Percentiles rank a stretch among this genome's conserved stretches.
These are phyloP conservation scores for Eremophila alpestris DNA, from an alignment of 2,797 vertebrate species.

Conservation along the genomic window DNA sequence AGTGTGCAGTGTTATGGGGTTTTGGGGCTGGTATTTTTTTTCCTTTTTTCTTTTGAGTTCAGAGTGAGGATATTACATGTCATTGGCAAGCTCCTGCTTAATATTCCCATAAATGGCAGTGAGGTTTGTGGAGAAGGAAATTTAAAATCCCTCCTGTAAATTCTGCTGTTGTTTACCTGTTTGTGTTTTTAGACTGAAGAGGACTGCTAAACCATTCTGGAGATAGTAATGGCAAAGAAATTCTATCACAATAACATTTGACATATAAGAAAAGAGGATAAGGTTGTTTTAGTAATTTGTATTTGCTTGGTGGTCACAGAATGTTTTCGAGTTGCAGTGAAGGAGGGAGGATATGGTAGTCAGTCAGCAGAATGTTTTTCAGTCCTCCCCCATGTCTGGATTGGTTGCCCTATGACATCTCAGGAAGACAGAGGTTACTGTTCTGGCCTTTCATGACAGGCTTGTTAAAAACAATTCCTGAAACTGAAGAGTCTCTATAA, in stretches of 20 bases:
- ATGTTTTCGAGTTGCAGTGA: background rate
- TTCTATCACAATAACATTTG: background rate
- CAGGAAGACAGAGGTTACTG: background rate
- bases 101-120: background rate
- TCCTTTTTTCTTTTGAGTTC: background rate
- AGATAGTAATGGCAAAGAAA: background rate
- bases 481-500: background rate
- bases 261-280: background rate
- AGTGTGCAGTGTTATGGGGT: rapidly evolving
- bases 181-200: background rate
- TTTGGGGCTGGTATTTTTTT: background rate
- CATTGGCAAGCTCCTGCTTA: background rate
- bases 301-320: background rate
- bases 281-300: background rate
- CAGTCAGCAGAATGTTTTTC: background rate
- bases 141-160: background rate
- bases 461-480: background rate
- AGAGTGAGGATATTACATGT: background rate
- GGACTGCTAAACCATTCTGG: background rate
- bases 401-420: background rate
- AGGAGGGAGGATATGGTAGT: background rate
- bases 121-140: background rate
- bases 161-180: background rate
- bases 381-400: background rate
- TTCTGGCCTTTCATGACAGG: background rate